Percentiles rank a stretch among this genome's conserved stretches.
Evolutionary conservation across 2,888 invertebrate species (phyloP).

Genomic region (Epsilonema sp.): DNA sequence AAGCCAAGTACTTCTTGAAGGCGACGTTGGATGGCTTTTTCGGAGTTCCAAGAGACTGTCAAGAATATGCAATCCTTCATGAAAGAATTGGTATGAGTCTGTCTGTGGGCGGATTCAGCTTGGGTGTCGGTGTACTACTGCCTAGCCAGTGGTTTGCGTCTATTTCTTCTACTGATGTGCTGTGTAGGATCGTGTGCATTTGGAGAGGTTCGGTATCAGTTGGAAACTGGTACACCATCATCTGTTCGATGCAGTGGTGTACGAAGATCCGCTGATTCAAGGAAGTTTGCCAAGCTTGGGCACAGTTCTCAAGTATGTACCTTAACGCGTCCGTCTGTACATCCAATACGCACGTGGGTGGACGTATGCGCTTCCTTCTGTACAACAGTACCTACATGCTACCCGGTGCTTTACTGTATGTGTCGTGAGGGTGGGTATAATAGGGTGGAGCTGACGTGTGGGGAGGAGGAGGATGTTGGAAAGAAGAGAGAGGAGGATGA

Average conservation of each 20-base stretch:
- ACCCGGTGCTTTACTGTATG: too few species aligned
- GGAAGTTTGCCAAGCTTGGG: slow-evolving; percentile 39
- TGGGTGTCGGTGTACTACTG: too few species aligned
- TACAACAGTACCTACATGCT: too few species aligned
- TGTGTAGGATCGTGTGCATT: slow-evolving; percentile 41
- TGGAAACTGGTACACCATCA: slow-evolving; percentile 49
- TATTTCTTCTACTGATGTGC: too few species aligned
- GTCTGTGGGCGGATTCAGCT: not conserved
- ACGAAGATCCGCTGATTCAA: slow-evolving; percentile 40
- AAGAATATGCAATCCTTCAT: slow-evolving; percentile 34
- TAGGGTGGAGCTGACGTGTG: not conserved
- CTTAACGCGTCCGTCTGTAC: too few species aligned
- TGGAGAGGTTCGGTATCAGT: slow-evolving; percentile 43
- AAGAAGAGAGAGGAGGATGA: not conserved
- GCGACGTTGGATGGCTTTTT: slow-evolving; percentile 44
- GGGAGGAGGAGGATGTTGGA: not conserved
- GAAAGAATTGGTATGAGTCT: slow-evolving; percentile 39
- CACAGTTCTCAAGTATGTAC: slow-evolving; percentile 37
- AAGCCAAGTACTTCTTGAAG: slow-evolving; percentile 39
- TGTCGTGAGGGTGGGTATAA: not conserved
- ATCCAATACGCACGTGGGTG: too few species aligned
- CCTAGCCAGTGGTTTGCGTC: slow-evolving; percentile 9
- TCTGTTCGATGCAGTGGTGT: slow-evolving; percentile 42
- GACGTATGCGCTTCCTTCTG: too few species aligned
- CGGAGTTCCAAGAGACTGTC: slow-evolving; percentile 39